Percentiles rank a stretch among this genome's conserved stretches.
phyloP scores from a whole-genome alignment of 1,140 invertebrate genomes.

The Calephelis nemesis region DNA sequence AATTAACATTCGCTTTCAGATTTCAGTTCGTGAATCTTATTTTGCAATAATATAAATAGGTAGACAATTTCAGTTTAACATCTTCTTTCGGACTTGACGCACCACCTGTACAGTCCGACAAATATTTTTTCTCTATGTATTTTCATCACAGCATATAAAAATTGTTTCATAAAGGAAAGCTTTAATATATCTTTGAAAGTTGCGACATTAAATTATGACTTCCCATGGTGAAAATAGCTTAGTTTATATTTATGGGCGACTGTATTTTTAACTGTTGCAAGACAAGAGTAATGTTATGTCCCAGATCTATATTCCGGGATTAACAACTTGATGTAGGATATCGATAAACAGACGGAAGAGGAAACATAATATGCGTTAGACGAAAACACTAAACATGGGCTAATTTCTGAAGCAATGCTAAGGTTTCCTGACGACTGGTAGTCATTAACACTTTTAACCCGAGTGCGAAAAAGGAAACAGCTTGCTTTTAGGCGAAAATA shows the following conservation, averaged over 20 bases:
- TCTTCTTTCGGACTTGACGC: no score
- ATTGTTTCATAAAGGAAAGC: not conserved
- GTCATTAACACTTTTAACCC: no score
- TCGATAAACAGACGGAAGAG: constrained; percentile 32
- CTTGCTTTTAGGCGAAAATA: no score
- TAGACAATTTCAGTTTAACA: no score
- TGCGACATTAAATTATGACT: constrained; percentile 11
- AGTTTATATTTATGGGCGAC: constrained; percentile 4
- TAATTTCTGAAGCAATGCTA: constrained; percentile 31
- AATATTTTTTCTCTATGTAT: no score
- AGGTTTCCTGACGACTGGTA: constrained; percentile 12
- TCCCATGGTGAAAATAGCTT: constrained; percentile 4
- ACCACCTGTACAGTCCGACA: no score
- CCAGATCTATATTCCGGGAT: constrained; percentile 9
- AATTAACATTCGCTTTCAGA: no score
- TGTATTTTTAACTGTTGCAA: constrained; percentile 12
- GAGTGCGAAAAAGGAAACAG: no score
- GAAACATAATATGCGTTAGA: constrained; percentile 40
- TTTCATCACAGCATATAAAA: no score
- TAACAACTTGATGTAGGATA: constrained; percentile 5
- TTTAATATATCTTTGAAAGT: constrained; percentile 21
- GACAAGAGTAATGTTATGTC: constrained; percentile 6
- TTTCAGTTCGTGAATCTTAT: no score
- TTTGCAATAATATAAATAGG: no score
- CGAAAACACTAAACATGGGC: constrained; percentile 28